Conservation (phyloP, 2,113 vertebrate species). For the Hyla sarda region DNA sequence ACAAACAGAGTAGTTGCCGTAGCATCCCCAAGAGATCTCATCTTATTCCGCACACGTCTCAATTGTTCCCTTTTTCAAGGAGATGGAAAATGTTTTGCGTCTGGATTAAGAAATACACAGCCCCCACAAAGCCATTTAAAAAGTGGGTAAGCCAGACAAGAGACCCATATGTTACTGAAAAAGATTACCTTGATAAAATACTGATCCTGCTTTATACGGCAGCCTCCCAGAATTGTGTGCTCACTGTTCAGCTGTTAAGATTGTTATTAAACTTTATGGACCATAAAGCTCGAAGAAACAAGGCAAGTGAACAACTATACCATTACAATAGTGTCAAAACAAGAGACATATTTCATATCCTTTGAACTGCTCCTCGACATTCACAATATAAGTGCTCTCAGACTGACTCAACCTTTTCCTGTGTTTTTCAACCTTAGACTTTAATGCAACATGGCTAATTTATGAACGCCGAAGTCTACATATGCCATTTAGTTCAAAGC, state of each 20-base stretch:
- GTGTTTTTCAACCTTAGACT: conserved; percentile 65
- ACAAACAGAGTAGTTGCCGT: neutral
- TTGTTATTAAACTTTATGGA: conserved; percentile 85
- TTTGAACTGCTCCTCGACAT: conserved; percentile 62
- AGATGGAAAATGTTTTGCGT: conserved; percentile 63
- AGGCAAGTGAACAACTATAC: conserved; percentile 73
- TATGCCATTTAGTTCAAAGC: conserved; percentile 61
- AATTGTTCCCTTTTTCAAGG: conserved; percentile 54
- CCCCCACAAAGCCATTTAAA: conserved; percentile 63
- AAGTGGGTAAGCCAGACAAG: conserved; percentile 59
- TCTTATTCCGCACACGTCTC: conserved; percentile 28
- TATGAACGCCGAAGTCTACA: conserved; percentile 61
- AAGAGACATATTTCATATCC: conserved; percentile 73
- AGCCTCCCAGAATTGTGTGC: conserved; percentile 67
- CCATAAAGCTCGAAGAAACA: conserved; percentile 80
- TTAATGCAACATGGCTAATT: conserved; percentile 63
- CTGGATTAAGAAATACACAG: conserved; percentile 62
- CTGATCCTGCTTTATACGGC: conserved; percentile 63
- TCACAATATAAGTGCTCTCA: conserved; percentile 52
- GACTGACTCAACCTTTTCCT: conserved; percentile 62
- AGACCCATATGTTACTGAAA: conserved; percentile 48
- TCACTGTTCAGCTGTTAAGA: conserved; percentile 77
- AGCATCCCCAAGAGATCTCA: conserved; percentile 43
- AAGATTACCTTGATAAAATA: conserved; percentile 62
- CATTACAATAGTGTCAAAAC: conserved; percentile 75